These are phyloP conservation scores for Mimumesa dahlbomi DNA, from an alignment of 2,888 invertebrate species.

Conservation along the genomic window DNA sequence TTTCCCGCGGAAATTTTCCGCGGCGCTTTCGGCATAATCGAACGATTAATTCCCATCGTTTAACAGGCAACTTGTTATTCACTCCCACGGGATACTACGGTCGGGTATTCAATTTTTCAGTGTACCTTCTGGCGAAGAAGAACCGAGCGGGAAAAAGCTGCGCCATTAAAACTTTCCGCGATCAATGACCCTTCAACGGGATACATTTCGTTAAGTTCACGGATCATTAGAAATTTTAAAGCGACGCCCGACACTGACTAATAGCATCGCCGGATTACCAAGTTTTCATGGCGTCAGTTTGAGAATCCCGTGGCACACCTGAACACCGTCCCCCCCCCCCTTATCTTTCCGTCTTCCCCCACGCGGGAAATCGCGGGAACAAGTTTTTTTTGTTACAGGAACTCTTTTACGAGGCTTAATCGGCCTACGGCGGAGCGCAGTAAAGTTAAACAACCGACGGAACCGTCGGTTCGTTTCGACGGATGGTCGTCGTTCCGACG, in stretches of 20 bases:
- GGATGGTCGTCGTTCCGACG: too few relatives aligned
- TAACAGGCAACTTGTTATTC: neutral
- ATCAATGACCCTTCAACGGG: conserved; percentile 40
- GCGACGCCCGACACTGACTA: conserved; percentile 40
- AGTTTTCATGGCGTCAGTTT: conserved; percentile 43
- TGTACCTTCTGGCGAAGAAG: neutral
- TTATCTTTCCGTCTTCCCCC: neutral
- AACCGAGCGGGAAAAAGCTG: conserved; percentile 8
- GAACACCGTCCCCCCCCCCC: conserved; percentile 22
- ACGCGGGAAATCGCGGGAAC: too few relatives aligned
- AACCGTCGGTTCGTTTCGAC: too few relatives aligned
- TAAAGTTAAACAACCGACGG: too few relatives aligned
- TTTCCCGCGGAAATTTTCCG: too few relatives aligned
- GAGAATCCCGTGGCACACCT: conserved; percentile 24
- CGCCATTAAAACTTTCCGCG: conserved; percentile 36
- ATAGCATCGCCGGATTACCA: conserved; percentile 49
- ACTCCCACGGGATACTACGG: neutral
- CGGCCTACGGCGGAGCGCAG: too few relatives aligned
- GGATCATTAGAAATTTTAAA: conserved; percentile 62
- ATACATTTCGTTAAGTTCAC: conserved; percentile 42
- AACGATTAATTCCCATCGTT: neutral
- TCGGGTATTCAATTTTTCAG: conserved; percentile 6
- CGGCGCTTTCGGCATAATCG: too few relatives aligned
- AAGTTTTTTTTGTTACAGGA: too few relatives aligned
- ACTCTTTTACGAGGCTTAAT: too few relatives aligned